These are phyloP conservation scores for Lamellibrachia satsuma DNA, from an alignment of 2,888 invertebrate species.

Conservation along the genomic window DNA sequence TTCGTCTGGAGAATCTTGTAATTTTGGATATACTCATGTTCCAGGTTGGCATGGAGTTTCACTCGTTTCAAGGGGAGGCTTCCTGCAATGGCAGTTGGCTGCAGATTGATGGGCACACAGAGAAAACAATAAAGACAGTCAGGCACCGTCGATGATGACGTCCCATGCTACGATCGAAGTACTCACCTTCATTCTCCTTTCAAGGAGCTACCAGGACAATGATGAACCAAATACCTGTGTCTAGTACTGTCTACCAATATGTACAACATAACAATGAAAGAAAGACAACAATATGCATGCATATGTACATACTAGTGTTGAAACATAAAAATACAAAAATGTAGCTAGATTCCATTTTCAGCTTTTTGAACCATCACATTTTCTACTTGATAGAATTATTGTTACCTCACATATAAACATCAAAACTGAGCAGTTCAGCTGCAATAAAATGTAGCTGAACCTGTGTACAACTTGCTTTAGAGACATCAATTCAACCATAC, in stretches of 20 bases:
- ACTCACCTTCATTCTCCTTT: not conserved
- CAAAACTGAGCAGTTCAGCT: not conserved
- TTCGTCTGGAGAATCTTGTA: constrained; percentile 96
- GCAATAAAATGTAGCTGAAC: not conserved
- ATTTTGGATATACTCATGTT: constrained; percentile 99
- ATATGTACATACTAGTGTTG: constrained; percentile 2
- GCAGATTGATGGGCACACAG: constrained; percentile 3
- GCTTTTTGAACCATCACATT: not conserved
- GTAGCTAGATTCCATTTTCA: not conserved
- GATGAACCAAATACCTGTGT: not conserved
- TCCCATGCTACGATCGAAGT: not conserved
- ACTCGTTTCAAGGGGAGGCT: constrained; percentile 81
- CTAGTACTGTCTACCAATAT: not conserved
- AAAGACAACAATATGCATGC: not conserved
- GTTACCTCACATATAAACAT: not conserved
- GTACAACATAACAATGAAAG: not conserved
- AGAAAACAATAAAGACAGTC: not conserved
- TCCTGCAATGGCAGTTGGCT: constrained; percentile 52
- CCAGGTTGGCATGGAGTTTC: constrained; percentile 97
- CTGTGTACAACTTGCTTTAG: not conserved
- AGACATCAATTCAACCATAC: not conserved
- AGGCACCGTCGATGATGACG: constrained; percentile 14
- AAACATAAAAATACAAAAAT: constrained; percentile 5
- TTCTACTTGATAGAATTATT: not conserved
- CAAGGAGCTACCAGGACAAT: not conserved